Conservation (phyloP, 2,797 vertebrate species). For the Leucoraja ocellata region DNA sequence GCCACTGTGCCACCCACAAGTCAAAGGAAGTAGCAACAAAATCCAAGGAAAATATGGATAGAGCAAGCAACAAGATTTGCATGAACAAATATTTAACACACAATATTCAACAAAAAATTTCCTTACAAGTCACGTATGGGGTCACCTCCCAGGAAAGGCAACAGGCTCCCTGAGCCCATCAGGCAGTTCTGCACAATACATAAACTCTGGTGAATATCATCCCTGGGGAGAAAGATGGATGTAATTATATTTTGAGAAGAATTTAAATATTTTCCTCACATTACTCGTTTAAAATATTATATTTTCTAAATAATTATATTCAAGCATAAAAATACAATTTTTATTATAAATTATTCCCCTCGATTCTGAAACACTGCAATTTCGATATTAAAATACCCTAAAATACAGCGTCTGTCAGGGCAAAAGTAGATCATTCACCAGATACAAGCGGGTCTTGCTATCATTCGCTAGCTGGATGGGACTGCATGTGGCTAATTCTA, state of each 20-base stretch:
- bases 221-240: conserved; percentile 58
- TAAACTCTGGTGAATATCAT: conserved; percentile 87
- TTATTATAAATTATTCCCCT: background rate
- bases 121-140: conserved; percentile 81
- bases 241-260: background rate
- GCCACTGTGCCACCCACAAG: too few relatives aligned
- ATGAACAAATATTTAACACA: background rate
- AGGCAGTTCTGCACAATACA: conserved; percentile 89
- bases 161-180: conserved; percentile 81
- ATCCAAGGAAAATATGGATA: background rate
- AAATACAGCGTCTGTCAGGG: background rate
- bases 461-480: too few relatives aligned
- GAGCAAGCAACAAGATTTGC: background rate
- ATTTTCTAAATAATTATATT: background rate
- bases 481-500: too few relatives aligned
- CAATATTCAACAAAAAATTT: background rate
- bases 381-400: background rate
- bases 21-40: too few relatives aligned
- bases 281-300: background rate
- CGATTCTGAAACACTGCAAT: background rate
- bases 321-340: background rate
- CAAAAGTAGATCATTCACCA: too few relatives aligned
- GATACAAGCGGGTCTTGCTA: too few relatives aligned
- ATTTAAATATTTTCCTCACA: background rate
- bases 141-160: conserved; percentile 83